Percentiles rank a stretch among this genome's conserved stretches.
Conservation (phyloP, 2,797 vertebrate species). For the Crenichthys baileyi region DNA sequence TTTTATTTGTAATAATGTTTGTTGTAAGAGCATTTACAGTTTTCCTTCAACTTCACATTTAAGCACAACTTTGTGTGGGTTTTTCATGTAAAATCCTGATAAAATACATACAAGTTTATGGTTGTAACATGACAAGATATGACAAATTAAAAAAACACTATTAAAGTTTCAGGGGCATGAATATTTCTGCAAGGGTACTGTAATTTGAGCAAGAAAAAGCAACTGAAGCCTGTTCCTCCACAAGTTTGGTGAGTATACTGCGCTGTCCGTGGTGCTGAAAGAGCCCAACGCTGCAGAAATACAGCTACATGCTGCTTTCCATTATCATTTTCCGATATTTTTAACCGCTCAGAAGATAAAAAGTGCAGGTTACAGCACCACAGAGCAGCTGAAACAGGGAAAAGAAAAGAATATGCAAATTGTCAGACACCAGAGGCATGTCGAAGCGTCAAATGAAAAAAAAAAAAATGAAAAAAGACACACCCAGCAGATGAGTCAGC, state of each 20-base stretch:
- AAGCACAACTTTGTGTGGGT: neutral
- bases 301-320: conserved; percentile 4
- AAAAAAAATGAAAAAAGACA: conserved; percentile 8
- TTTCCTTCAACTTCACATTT: neutral
- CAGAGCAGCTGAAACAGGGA: conserved; percentile 22
- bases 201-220: neutral
- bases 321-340: conserved; percentile 13
- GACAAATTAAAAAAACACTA: neutral
- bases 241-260: conserved; percentile 17
- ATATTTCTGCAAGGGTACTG: neutral
- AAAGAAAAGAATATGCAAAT: conserved; percentile 16
- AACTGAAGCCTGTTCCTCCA: neutral
- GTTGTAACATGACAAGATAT: neutral
- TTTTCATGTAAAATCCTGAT: neutral
- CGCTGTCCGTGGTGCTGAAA: conserved; percentile 82
- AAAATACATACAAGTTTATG: neutral
- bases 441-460: conserved; percentile 16
- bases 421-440: conserved; percentile 37
- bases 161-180: neutral
- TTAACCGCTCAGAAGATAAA: conserved; percentile 15
- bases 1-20: neutral
- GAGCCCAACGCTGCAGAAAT: conserved; percentile 9
- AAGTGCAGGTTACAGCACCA: conserved; percentile 18
- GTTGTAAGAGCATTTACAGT: too few species aligned
- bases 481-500: conserved; percentile 64